A percentile compares a stretch with the other conserved stretches of the same genome.
Conservation (phyloP, 1,140 invertebrate species). For the Catajapyx aquilonaris region DNA sequence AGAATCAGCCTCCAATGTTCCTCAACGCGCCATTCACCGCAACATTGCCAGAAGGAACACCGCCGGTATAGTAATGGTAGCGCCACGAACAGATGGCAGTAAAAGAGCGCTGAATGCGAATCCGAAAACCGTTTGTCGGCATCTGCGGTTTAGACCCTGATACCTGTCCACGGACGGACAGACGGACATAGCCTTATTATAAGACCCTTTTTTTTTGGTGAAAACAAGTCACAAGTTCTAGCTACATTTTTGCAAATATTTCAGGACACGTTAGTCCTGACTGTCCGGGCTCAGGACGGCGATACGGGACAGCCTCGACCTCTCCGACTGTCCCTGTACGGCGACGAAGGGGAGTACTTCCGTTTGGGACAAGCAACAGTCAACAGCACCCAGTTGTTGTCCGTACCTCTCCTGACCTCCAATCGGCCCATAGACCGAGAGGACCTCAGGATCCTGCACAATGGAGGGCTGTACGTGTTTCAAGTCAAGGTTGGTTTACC, state of each 20-base stretch:
- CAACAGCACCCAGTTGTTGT: conserved; percentile 9
- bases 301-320: conserved; percentile 47
- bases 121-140: too few species aligned
- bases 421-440: conserved; percentile 46
- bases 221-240: neutral
- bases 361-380: conserved; percentile 19
- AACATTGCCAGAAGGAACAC: conserved; percentile 47
- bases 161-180: too few species aligned
- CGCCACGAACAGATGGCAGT: too few species aligned
- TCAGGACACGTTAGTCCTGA: conserved; percentile 33
- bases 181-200: too few species aligned
- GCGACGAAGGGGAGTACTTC: conserved; percentile 45
- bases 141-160: too few species aligned
- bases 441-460: conserved; percentile 42
- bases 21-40: conserved; percentile 55
- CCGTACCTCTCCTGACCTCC: conserved; percentile 31
- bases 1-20: conserved; percentile 59
- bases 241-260: conserved; percentile 1
- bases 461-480: conserved; percentile 56
- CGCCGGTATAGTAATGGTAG: too few species aligned
- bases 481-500: conserved; percentile 29
- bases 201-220: conserved; percentile 2
- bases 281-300: conserved; percentile 47
- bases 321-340: conserved; percentile 35
- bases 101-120: too few species aligned